Evolutionary conservation across 2,113 vertebrate species (phyloP).

Genomic region (Limnothrissa miodon): DNA sequence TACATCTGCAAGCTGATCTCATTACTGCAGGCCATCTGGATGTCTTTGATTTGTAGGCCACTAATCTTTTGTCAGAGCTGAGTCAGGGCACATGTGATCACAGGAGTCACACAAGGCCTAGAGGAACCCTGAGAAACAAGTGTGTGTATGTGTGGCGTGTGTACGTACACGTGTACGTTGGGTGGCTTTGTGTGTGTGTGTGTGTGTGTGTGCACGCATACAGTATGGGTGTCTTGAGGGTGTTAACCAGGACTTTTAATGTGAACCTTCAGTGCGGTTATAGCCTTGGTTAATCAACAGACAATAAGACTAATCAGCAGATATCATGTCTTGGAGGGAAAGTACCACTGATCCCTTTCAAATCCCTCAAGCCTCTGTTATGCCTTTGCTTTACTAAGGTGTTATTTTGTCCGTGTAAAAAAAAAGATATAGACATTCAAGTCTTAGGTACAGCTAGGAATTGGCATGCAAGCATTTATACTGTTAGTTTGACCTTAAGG

Average conservation of each 20-base stretch:
- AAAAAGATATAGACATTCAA: neutral
- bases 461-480: neutral
- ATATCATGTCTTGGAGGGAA: neutral
- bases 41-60: slow-evolving; percentile 28
- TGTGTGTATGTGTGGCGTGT: neutral
- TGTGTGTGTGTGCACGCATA: neutral
- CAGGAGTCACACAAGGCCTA: slow-evolving; percentile 21
- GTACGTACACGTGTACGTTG: neutral
- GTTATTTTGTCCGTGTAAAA: neutral
- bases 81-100: slow-evolving; percentile 47
- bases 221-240: slow-evolving; percentile 52
- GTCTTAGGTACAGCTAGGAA: neutral
- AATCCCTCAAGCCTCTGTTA: neutral
- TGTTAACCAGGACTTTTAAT: slow-evolving; percentile 46
- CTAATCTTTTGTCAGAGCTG: slow-evolving; percentile 42
- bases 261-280: slow-evolving; percentile 41
- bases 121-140: slow-evolving; percentile 10
- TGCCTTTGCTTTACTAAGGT: neutral
- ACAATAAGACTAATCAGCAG: slow-evolving; percentile 9
- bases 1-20: slow-evolving; percentile 30
- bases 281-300: slow-evolving; percentile 46
- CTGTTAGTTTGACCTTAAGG: neutral
- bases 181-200: neutral
- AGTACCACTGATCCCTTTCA: slow-evolving; percentile 1
- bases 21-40: slow-evolving; percentile 38